phyloP scores from a whole-genome alignment of 2,888 invertebrate genomes.

The Meiosimyza decipiens region DNA sequence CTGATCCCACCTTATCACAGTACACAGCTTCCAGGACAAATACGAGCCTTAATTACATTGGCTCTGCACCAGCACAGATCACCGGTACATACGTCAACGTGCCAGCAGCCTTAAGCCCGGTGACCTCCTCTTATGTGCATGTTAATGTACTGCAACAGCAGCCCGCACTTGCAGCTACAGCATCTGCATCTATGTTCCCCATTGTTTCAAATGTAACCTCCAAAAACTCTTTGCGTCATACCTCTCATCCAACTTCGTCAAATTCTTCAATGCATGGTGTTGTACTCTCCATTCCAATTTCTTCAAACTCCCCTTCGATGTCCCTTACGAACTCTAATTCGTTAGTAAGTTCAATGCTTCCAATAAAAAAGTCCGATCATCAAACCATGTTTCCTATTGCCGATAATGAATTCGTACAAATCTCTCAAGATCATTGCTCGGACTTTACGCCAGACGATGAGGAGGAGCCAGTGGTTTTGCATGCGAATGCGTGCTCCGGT shows the following conservation, averaged over 20 bases:
- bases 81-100: constrained; percentile 42
- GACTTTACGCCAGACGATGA: constrained; percentile 65
- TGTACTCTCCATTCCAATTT: constrained; percentile 11
- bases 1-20: constrained; percentile 51
- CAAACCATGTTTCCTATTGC: constrained; percentile 58
- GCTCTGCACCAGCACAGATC: constrained; percentile 11
- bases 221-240: constrained; percentile 11
- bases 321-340: constrained; percentile 8
- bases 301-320: neutral
- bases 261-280: neutral
- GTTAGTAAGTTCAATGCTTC: neutral
- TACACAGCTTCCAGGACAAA: constrained; percentile 30
- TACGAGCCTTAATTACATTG: constrained; percentile 27
- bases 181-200: constrained; percentile 46
- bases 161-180: constrained; percentile 23
- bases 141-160: constrained; percentile 39
- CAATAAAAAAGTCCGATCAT: constrained; percentile 34
- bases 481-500: constrained; percentile 7
- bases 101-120: constrained; percentile 29
- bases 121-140: constrained; percentile 34
- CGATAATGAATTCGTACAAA: constrained; percentile 64
- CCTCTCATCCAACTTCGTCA: neutral
- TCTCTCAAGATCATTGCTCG: constrained; percentile 62
- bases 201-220: constrained; percentile 19
- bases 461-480: constrained; percentile 63